Evolutionary conservation across 2,888 invertebrate species (phyloP), one percentile per base, ranked within the genome.

Genomic region (Liodrosophila aerea): DNA sequence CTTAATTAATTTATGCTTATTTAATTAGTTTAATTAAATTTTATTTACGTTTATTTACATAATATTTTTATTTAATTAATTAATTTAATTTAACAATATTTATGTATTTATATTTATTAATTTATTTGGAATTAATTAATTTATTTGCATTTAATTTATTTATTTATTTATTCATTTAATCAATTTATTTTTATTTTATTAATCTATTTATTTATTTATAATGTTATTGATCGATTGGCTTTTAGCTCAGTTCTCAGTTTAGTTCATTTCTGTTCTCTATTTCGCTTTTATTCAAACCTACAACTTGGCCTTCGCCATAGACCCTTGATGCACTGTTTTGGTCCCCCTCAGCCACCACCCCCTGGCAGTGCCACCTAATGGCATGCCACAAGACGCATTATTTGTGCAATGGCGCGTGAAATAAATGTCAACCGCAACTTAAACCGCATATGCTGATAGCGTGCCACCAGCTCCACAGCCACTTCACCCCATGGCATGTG

Each of bases 381-480:
- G 67, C 61, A 59, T 56, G 70, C 85, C 82, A 47, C 75, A 77
- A 22, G 22, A 85, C 83, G 70, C 85, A 82, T 80, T 85, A 80
- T 85, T 83, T 85, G 85, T 78, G 80, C 83, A 81, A 83, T 83
- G 76, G 85, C 61, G 72, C 76, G 65, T 83, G 72, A 80, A 85
- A 82, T 84, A 85, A 82, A 85, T 84, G 81, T 82, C 81, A 82
- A 82, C 81, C 81, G 81, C 81, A 82, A 84, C 74, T 84, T 80
- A 83, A 80, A 80, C 86, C 80, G 73, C 80, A 80, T 80, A 83
- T 80, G 84, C 75, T 80, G 83, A 78, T 83, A 80, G 65, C 73
- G 45, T 8, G 29, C 40, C 7, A 12, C 51, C 13, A 9, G 18
- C 37, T 22, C 34, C 34, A 16, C 12, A 40, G 7, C 30, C 7